Evolutionary conservation across 2,888 invertebrate genomes (phyloP), one percentile per base, ranked within the genome.

Genomic region (Acanthosepion esculentum): DNA sequence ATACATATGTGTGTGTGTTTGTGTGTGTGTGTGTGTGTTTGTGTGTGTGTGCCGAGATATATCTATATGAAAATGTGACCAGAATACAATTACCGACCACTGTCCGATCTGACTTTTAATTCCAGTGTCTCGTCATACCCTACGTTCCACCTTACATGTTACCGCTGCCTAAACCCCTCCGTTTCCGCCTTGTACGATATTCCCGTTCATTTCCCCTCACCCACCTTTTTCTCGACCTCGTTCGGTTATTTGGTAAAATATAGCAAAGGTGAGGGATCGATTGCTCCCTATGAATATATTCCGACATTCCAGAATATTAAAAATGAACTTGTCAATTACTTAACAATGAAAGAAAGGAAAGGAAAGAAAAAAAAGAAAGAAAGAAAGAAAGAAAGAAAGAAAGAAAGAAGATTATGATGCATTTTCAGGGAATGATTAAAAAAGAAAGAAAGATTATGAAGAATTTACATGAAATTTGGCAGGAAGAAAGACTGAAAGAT

Each of bases 311-410:
- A 33, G 78, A 78, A 78, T n/a, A 78, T n/a, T 78, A 78, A 78
- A 78, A 78, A 78, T 78, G n/a, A n/a, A 78, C 78, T 78, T 78
- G 78, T 78, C 78, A 78, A 78, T 78, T 78, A 78, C n/a, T n/a
- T 78, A 3, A 78, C n/a, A 78, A 78, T n/a, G 12, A n/a, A 78
- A 29, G 29, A 7, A 64, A 29, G 10, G 7, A 64, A 64, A 64
- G 64, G 10, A 10, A 29, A 7, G 2, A 0, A 64, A 10, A 29
- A 29, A 29, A 10, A 29, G 29, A 29, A n/a, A n/a, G n/a, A 33
- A 33, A 78, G 78, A 78, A 33, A 33, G 78, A 78, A 33, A 78
- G 15, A 12, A 18, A 10, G n/a, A 78, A 23, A 12, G 5, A 33
- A n/a, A n/a, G 4, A 78, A n/a, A 1, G 12, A 29, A 29, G 64